Evolutionary conservation across 2,888 invertebrate species (phyloP).

Genomic region (Leptogaster cylindrica): DNA sequence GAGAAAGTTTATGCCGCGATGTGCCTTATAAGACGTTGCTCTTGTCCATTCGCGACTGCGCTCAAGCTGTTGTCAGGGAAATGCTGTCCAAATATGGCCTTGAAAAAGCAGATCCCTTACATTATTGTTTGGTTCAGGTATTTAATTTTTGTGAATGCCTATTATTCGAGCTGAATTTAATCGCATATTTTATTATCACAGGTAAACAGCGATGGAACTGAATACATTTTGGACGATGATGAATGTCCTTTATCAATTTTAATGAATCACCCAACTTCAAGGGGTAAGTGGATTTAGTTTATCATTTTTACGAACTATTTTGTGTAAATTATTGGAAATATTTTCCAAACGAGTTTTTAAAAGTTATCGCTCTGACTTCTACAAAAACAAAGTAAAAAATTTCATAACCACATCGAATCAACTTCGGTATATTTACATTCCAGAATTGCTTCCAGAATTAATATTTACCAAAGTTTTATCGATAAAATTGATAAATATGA

Average conservation of each 20-base stretch:
- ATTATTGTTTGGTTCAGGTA: constrained; percentile 96
- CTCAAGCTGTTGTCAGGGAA: constrained; percentile 91
- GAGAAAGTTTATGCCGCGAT: constrained; percentile 92
- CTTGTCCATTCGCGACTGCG: constrained; percentile 90
- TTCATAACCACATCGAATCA: neutral
- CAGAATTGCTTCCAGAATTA: constrained; percentile 8
- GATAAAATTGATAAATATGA: constrained; percentile 16
- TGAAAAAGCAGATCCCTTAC: constrained; percentile 84
- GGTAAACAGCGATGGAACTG: constrained; percentile 74
- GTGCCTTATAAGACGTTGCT: constrained; percentile 98
- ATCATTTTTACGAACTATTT: neutral
- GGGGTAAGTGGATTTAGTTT: constrained; percentile 71
- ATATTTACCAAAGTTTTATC: constrained; percentile 25
- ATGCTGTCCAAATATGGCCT: constrained; percentile 97
- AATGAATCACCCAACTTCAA: constrained; percentile 85
- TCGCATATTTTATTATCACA: constrained; percentile 50
- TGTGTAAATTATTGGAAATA: too few species aligned
- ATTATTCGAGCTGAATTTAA: too few species aligned
- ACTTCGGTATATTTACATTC: constrained; percentile 3
- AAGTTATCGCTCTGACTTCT: neutral
- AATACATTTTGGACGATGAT: constrained; percentile 94
- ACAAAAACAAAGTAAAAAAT: neutral
- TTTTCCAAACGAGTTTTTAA: neutral
- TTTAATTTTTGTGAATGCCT: neutral
- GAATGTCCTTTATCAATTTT: constrained; percentile 95